A percentile compares a stretch with the other conserved stretches of the same genome.
Conservation (phyloP, 2,888 invertebrate genomes). For the Arge pagana region DNA sequence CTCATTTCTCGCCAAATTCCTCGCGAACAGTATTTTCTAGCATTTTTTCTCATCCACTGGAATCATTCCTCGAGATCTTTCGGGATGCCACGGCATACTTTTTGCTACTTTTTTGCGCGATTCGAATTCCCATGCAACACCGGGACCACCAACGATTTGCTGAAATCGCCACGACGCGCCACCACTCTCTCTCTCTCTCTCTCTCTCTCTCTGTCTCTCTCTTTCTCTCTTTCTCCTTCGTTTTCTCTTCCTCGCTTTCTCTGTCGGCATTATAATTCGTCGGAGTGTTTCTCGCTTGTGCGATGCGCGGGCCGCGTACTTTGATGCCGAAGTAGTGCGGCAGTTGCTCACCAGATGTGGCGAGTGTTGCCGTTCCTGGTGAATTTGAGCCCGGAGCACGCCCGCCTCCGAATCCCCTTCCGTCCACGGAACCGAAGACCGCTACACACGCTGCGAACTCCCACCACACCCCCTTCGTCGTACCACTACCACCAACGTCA, state of each 20-base stretch:
- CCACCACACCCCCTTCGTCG: slow-evolving; percentile 11
- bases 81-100: too few relatives aligned
- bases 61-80: too few relatives aligned
- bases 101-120: too few relatives aligned
- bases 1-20: too few relatives aligned
- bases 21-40: too few relatives aligned
- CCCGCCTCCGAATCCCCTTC: slow-evolving; percentile 54
- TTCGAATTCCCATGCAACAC: too few relatives aligned
- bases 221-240: slow-evolving; percentile 12
- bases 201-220: slow-evolving; percentile 22
- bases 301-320: slow-evolving; percentile 10
- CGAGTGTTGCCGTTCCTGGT: slow-evolving; percentile 48
- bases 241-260: slow-evolving; percentile 23
- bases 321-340: slow-evolving; percentile 34
- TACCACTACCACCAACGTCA: slow-evolving; percentile 39
- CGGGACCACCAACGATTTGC: too few relatives aligned
- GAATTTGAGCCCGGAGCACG: slow-evolving; percentile 55
- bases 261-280: not conserved
- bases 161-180: not conserved
- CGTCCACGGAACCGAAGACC: slow-evolving; percentile 30
- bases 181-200: slow-evolving; percentile 24
- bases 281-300: not conserved
- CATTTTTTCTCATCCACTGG: too few relatives aligned
- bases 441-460: not conserved
- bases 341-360: slow-evolving; percentile 54